Base-by-base conservation (phyloP, 2,888 invertebrate genomes). In the Acrobasis consociella region DNA sequence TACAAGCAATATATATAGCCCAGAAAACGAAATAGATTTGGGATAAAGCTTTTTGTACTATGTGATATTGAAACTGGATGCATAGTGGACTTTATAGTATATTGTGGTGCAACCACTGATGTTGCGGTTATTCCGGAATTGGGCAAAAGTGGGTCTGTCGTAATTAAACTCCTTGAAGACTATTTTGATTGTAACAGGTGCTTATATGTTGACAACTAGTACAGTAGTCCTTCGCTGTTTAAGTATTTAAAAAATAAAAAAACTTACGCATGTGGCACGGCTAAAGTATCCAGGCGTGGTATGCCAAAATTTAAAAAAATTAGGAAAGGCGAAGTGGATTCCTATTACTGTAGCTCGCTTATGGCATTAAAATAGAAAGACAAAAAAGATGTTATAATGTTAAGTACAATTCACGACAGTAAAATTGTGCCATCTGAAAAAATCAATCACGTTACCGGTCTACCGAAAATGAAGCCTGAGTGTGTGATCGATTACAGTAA, bases 41-140 rank as follows among this genome's bases (percentile, higher is more conserved):
- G 69, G 39, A 67, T 72, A 60, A 69, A 71, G 63, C 58, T 70
- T 50, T 72, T 71, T 65, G 67, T 72, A 22, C 65, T 69, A 53
- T 71, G 72, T 65, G 73, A 75, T 66, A 69, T 73, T 13, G 15
- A 67, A 62, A 69, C 70, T n/a, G 67, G 67, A 49, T 61, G 62
- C 58, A 69, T 72, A 52, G 49, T 71, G 49, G 72, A 70, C 69
- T 73, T 73, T 59, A 68, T 71, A 49, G 64, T 74, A 22, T 72
- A 71, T 61, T 67, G 69, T 64, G 70, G 72, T n/a, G n/a, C 63
- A 49, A 58, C 64, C 55, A 71, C 71, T 50, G 66, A 70, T 17
- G 22, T 58, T 15, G 13, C 9, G 11, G 11, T 13, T 16, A 8
- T 10, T 9, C 17, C 16, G 0, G 15, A 58, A 46, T 58, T 58